Percentiles rank a stretch among this genome's conserved stretches.
Conservation (phyloP, 23 tunicate genomes). For the Oikopleura vanhoeffeni region DNA sequence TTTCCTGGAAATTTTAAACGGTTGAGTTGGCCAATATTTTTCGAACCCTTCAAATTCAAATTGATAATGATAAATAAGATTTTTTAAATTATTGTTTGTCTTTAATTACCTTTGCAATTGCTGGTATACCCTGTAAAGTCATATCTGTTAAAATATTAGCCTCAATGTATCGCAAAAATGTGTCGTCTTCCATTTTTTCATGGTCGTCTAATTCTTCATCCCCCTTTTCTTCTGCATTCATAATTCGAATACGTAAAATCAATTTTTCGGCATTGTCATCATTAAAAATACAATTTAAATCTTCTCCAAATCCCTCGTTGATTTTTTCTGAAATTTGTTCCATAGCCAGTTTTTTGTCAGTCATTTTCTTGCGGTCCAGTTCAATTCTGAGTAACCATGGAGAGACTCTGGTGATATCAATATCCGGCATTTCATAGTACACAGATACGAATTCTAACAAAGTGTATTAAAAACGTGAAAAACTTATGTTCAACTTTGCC, state of each 20-base stretch:
- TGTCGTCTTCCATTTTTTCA: conserved; percentile 98
- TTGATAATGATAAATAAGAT: no score
- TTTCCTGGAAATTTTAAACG: no score
- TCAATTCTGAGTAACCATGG: conserved; percentile 92
- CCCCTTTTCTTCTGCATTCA: conserved; percentile 27
- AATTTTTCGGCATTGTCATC: conserved; percentile 94
- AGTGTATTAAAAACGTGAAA: no score
- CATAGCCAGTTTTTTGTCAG: conserved; percentile 92
- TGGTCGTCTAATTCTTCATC: neutral
- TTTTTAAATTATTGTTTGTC: no score
- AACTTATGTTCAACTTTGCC: no score
- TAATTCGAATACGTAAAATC: conserved; percentile 64
- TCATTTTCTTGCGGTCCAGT: conserved; percentile 91
- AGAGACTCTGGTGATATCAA: conserved; percentile 66
- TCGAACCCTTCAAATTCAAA: no score
- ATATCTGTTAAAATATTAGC: conserved; percentile 91
- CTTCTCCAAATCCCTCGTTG: conserved; percentile 87
- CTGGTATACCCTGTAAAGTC: conserved; percentile 92
- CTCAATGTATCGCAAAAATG: conserved; percentile 81
- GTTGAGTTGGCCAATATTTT: no score
- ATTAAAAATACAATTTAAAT: conserved; percentile 80
- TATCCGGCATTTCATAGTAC: conserved; percentile 95
- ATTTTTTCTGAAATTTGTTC: conserved; percentile 96
- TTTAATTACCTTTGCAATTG: conserved; percentile 76
- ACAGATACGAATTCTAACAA: conserved; percentile 86